These are phyloP conservation scores for Spodoptera litura DNA, from an alignment of 1,140 invertebrate species.

Conservation along the genomic window DNA sequence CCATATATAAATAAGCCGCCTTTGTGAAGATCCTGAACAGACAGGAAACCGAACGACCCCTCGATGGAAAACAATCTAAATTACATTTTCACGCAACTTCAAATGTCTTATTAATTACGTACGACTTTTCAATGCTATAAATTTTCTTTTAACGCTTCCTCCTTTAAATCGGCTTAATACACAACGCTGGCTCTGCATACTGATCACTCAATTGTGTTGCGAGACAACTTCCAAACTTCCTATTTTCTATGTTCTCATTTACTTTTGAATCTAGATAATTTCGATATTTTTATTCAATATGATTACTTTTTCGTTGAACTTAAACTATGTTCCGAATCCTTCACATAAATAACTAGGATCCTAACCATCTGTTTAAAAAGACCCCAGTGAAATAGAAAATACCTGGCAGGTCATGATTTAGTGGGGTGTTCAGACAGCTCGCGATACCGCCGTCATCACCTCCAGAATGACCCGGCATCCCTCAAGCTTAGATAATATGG, in stretches of 20 bases:
- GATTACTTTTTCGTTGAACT: neutral
- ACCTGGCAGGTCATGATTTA: slow-evolving; percentile 78
- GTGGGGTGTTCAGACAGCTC: slow-evolving; percentile 65
- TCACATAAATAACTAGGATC: slow-evolving; percentile 60
- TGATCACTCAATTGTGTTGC: slow-evolving; percentile 71
- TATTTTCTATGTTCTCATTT: slow-evolving; percentile 48
- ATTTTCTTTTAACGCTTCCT: slow-evolving; percentile 83
- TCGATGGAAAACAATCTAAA: slow-evolving; percentile 84
- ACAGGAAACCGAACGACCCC: slow-evolving; percentile 76
- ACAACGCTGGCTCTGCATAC: slow-evolving; percentile 70
- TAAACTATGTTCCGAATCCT: slow-evolving; percentile 5
- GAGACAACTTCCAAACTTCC: slow-evolving; percentile 48
- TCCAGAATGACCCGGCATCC: slow-evolving; percentile 79
- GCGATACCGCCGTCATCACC: slow-evolving; percentile 80
- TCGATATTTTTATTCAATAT: slow-evolving; percentile 21
- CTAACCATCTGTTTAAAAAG: slow-evolving; percentile 60
- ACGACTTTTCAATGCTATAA: slow-evolving; percentile 85
- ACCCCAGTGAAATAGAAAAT: slow-evolving; percentile 67
- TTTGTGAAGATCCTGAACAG: slow-evolving; percentile 76
- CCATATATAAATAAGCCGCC: slow-evolving; percentile 84
- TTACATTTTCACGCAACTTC: slow-evolving; percentile 86
- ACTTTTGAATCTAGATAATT: slow-evolving; percentile 19
- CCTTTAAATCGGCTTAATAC: slow-evolving; percentile 79
- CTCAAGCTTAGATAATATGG: slow-evolving; percentile 81
- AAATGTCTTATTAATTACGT: slow-evolving; percentile 86